A percentile compares a stretch with the other conserved stretches of the same genome.
phyloP scores from a whole-genome alignment of 2,797 vertebrate species.

The Acanthis flammea region DNA sequence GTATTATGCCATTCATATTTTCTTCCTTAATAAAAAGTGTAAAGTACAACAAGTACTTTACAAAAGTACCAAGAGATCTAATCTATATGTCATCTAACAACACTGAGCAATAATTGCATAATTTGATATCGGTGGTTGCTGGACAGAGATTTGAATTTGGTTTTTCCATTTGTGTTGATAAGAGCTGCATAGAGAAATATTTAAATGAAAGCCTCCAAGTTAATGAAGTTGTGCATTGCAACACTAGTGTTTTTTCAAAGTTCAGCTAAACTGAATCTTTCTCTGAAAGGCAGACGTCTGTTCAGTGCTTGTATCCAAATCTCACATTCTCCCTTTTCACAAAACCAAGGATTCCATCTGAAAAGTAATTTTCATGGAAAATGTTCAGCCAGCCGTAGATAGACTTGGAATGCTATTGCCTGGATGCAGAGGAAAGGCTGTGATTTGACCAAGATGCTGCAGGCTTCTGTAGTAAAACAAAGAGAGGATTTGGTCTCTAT shows the following conservation, averaged over 20 bases:
- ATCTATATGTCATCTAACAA: neutral
- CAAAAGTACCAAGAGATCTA: neutral
- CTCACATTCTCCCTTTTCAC: slow-evolving; percentile 10
- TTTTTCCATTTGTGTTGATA: neutral
- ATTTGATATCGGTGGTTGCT: neutral
- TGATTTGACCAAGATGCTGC: neutral
- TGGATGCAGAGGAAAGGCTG: neutral
- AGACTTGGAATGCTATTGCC: neutral
- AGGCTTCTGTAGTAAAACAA: neutral
- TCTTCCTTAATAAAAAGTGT: neutral
- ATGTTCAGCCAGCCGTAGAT: neutral
- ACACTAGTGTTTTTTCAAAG: neutral
- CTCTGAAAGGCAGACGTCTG: neutral
- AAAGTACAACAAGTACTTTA: neutral
- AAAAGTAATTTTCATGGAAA: slow-evolving; percentile 5
- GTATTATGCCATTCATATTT: neutral
- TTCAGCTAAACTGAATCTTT: neutral
- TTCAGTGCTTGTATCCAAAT: slow-evolving; percentile 1
- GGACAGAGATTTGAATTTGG: neutral
- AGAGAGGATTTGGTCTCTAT: neutral
- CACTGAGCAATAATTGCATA: neutral
- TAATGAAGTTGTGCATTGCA: neutral
- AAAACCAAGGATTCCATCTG: neutral
- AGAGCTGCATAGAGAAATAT: neutral
- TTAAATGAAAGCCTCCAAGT: neutral